Conservation (phyloP, 35 echinoderm and acorn worm species). For the Hemicentrotus pulcherrimus region DNA sequence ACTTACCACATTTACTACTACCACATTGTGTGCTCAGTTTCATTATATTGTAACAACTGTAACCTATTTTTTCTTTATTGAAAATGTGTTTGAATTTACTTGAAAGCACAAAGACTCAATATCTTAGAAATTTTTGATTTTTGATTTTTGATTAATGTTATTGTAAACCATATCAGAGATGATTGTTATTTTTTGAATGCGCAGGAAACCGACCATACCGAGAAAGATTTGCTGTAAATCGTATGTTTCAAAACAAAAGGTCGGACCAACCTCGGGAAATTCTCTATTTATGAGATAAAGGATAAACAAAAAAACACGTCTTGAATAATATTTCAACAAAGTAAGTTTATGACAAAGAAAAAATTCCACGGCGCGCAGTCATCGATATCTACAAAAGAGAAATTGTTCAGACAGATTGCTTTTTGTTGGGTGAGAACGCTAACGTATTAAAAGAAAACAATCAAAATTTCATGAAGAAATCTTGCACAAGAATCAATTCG, state of each 20-base stretch:
- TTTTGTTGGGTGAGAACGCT: background rate
- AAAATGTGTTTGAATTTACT: too few species aligned
- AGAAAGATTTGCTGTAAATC: too few species aligned
- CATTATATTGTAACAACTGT: background rate
- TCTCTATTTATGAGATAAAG: background rate
- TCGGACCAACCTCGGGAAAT: background rate
- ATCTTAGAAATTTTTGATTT: too few species aligned
- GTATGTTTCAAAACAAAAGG: background rate
- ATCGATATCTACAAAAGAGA: background rate
- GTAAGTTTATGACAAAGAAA: background rate
- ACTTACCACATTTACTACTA: background rate
- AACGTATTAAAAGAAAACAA: background rate
- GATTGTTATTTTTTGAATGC: background rate
- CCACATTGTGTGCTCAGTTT: background rate
- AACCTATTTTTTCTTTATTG: background rate
- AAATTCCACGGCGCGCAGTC: background rate
- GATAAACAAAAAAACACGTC: background rate
- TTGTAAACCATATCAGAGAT: background rate
- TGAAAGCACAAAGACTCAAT: too few species aligned
- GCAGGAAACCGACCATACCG: background rate
- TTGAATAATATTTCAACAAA: background rate
- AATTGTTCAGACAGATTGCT: background rate
- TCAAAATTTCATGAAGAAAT: background rate
- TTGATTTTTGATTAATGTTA: background rate
- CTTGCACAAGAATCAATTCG: background rate